Conservation (phyloP, 1,140 invertebrate genomes). For the Apolygus lucorum region DNA sequence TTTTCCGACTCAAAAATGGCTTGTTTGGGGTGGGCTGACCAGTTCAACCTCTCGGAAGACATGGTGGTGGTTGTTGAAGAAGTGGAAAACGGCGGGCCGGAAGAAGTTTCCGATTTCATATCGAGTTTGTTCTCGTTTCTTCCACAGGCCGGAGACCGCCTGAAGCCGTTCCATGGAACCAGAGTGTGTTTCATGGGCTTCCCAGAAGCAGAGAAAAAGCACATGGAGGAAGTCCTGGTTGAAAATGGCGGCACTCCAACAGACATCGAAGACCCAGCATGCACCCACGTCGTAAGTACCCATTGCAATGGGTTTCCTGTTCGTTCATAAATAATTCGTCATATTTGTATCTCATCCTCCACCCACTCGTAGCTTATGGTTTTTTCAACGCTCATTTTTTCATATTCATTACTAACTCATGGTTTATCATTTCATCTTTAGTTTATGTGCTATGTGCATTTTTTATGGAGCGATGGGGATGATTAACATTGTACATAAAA, state of each 20-base stretch:
- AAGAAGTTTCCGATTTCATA: not conserved
- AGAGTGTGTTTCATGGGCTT: conserved; percentile 84
- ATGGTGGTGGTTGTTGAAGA: not conserved
- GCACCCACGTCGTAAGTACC: conserved; percentile 79
- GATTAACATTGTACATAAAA: no score
- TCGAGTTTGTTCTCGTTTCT: conserved; percentile 28
- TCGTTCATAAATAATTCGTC: not conserved
- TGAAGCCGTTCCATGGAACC: conserved; percentile 81
- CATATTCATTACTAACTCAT: not conserved
- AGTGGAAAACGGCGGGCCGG: not conserved
- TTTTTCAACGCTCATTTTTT: conserved; percentile 21
- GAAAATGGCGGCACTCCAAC: conserved; percentile 74
- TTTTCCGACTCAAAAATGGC: no score
- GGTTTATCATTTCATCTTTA: not conserved
- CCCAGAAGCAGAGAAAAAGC: conserved; percentile 72
- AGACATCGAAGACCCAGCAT: conserved; percentile 64
- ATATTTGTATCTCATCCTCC: no score
- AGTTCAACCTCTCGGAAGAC: not conserved
- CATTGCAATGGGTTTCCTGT: no score
- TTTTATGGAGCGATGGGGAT: no score
- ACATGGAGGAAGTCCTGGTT: conserved; percentile 81
- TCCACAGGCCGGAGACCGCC: conserved; percentile 52
- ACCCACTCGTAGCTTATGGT: no score
- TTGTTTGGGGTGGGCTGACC: not conserved
- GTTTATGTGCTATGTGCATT: no score